A percentile compares a stretch with the other conserved stretches of the same genome.
Evolutionary conservation across 2,888 invertebrate species (phyloP).

Genomic region (Tuta absoluta): DNA sequence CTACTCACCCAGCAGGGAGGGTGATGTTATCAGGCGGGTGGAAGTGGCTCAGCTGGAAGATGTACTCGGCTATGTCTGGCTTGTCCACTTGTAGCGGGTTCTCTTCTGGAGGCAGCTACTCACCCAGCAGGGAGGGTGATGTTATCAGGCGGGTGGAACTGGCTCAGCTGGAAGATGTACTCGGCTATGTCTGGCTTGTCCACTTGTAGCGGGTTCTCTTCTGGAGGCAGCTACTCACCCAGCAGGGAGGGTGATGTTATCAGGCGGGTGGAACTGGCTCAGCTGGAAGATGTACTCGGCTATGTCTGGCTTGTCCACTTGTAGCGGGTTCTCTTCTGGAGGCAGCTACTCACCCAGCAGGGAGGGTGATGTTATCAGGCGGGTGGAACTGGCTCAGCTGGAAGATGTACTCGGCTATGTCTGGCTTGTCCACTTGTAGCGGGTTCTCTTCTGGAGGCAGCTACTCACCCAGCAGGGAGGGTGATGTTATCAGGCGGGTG

Average conservation of each 20-base stretch:
- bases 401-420: constrained; percentile 94
- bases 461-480: constrained; percentile 66
- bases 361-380: constrained; percentile 94
- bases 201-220: constrained; percentile 90
- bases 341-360: constrained; percentile 83
- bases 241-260: constrained; percentile 92
- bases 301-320: constrained; percentile 90
- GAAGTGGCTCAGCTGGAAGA: no score
- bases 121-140: constrained; percentile 91
- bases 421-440: constrained; percentile 88
- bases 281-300: constrained; percentile 95
- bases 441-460: constrained; percentile 88
- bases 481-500: constrained; percentile 91
- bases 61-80: no score
- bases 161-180: constrained; percentile 93
- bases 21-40: no score
- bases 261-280: constrained; percentile 95
- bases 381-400: constrained; percentile 95
- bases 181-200: constrained; percentile 93
- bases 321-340: constrained; percentile 85
- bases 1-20: no score
- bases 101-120: no score
- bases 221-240: constrained; percentile 78
- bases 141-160: constrained; percentile 96
- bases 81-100: no score